These are phyloP conservation scores for Hetaerina titia DNA, from an alignment of 2,888 invertebrate genomes.

Conservation along the genomic window DNA sequence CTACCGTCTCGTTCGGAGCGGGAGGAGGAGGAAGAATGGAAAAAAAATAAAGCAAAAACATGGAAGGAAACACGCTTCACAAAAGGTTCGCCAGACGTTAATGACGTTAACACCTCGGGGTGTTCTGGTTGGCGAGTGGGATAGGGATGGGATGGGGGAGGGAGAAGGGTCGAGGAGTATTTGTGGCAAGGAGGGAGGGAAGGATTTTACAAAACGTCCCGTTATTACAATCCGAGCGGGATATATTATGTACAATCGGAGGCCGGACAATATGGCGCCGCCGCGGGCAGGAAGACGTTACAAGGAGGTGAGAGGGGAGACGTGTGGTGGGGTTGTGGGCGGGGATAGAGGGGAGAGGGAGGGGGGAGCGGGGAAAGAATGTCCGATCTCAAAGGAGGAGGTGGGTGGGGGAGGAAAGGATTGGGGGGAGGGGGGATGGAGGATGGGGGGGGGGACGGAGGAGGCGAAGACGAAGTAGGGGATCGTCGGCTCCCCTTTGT, in stretches of 20 bases:
- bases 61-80: too few relatives aligned
- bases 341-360: neutral
- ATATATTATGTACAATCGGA: neutral
- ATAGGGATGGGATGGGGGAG: neutral
- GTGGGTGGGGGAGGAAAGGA: too few relatives aligned
- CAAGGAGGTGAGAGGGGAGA: neutral
- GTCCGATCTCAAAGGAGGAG: too few relatives aligned
- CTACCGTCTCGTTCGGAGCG: too few relatives aligned
- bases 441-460: neutral
- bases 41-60: too few relatives aligned
- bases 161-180: neutral
- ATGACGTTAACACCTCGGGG: neutral
- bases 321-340: neutral
- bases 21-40: too few relatives aligned
- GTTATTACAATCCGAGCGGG: constrained; percentile 10
- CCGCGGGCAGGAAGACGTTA: neutral
- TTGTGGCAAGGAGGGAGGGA: neutral
- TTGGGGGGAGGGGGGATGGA: neutral
- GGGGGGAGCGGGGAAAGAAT: neutral
- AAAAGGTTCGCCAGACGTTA: neutral
- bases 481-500: neutral
- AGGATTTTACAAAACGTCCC: constrained; percentile 28
- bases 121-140: neutral
- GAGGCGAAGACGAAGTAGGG: neutral
- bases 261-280: constrained; percentile 30